phyloP scores from a whole-genome alignment of 2,797 vertebrate genomes.

The Squalus acanthias region DNA sequence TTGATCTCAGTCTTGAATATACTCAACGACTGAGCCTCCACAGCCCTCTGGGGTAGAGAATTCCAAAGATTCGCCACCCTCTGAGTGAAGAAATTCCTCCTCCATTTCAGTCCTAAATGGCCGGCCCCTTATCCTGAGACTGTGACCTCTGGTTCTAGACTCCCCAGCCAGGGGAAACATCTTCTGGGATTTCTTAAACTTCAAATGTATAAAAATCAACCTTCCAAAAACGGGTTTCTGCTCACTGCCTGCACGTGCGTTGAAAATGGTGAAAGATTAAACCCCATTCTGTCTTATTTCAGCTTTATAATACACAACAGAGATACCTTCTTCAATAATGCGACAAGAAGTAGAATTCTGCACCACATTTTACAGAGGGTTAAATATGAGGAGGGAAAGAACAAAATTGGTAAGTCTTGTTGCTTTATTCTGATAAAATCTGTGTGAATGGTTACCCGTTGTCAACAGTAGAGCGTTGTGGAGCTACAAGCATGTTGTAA shows the following conservation, averaged over 20 bases:
- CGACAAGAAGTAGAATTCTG: constrained; percentile 83
- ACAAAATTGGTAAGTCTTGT: constrained; percentile 78
- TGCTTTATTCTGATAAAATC: not conserved
- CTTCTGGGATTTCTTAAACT: not conserved
- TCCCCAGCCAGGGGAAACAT: not conserved
- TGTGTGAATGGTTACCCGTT: not conserved
- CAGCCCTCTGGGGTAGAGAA: no score
- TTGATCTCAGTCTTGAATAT: no score
- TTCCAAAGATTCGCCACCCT: no score
- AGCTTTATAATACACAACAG: constrained; percentile 96
- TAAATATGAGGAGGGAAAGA: constrained; percentile 91
- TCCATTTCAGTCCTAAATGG: no score
- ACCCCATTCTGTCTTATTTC: constrained; percentile 35
- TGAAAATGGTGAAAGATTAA: not conserved
- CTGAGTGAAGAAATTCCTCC: no score
- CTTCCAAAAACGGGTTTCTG: not conserved
- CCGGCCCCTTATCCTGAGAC: no score
- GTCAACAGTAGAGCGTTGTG: not conserved
- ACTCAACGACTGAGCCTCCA: no score
- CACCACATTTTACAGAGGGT: constrained; percentile 87
- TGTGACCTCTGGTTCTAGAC: no score
- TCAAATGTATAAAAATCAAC: not conserved
- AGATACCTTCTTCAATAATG: constrained; percentile 91
- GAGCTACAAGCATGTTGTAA: not conserved
- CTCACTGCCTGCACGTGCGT: no score